Conservation (phyloP, 1,140 invertebrate genomes). For the Anastrepha ludens region DNA sequence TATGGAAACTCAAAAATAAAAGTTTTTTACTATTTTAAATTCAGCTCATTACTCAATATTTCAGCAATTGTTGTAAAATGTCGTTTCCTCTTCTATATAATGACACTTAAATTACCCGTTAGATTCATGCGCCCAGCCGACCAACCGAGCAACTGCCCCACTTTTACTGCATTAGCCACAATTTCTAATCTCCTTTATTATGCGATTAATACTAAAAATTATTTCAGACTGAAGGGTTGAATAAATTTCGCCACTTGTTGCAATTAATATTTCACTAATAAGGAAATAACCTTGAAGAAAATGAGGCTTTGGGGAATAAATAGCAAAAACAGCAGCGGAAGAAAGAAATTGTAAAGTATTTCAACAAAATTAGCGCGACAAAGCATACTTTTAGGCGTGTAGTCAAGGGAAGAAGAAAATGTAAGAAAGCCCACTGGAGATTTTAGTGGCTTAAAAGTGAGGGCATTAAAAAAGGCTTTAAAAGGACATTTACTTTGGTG, state of each 20-base stretch:
- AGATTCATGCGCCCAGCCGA: too few relatives aligned
- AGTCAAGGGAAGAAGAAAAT: not conserved
- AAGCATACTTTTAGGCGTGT: not conserved
- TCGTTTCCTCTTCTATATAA: too few relatives aligned
- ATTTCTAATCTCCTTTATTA: too few relatives aligned
- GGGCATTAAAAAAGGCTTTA: not conserved
- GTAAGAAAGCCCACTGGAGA: not conserved
- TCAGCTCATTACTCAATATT: too few relatives aligned
- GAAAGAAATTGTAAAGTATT: not conserved
- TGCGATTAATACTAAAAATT: too few relatives aligned
- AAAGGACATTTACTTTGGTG: not conserved
- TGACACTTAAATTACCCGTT: too few relatives aligned
- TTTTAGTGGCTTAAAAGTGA: not conserved
- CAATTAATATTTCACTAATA: slow-evolving; percentile 5
- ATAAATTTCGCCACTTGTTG: not conserved
- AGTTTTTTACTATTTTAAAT: too few relatives aligned
- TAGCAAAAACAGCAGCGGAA: not conserved
- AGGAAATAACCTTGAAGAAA: not conserved
- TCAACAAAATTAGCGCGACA: not conserved
- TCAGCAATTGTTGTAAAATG: too few relatives aligned
- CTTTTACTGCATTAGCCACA: too few relatives aligned
- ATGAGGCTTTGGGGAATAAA: not conserved
- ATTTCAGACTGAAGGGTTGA: not conserved
- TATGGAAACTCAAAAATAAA: too few relatives aligned
- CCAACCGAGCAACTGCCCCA: too few relatives aligned